phyloP scores from a whole-genome alignment of 2,113 vertebrate genomes.

The Pipra filicauda region DNA sequence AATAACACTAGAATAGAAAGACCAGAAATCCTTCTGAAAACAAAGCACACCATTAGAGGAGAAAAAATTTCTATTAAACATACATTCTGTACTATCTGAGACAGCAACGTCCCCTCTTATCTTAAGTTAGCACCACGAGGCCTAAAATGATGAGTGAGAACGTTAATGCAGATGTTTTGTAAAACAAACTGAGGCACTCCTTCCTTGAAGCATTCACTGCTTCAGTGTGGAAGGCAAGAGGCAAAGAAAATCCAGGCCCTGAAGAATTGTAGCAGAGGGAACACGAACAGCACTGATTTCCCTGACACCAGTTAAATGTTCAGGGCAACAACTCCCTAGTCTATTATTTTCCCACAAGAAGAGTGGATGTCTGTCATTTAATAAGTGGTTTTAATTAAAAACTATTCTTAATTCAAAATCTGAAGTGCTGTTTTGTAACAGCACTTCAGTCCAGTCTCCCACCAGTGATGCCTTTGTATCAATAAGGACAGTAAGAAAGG shows the following conservation, averaged over 20 bases:
- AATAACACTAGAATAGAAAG: background rate
- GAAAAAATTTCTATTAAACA: background rate
- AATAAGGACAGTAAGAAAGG: background rate
- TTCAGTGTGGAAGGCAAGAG: background rate
- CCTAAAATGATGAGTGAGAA: background rate
- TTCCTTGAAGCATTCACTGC: background rate
- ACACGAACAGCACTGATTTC: background rate
- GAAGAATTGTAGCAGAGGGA: background rate
- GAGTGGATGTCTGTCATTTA: background rate
- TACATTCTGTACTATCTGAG: background rate
- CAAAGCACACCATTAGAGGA: background rate
- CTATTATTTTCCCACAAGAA: background rate
- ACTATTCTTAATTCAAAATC: background rate
- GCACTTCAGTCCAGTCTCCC: background rate
- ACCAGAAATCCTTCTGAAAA: conserved; percentile 10
- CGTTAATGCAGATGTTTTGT: background rate
- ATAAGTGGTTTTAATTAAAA: background rate
- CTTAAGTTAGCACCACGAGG: fast-evolving
- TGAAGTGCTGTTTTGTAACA: background rate
- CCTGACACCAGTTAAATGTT: background rate
- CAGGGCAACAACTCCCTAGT: background rate
- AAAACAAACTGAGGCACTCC: background rate
- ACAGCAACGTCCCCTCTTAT: background rate
- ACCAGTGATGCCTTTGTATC: background rate
- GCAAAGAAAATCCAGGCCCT: background rate